A percentile compares a stretch with the other conserved stretches of the same genome.
phyloP scores from a whole-genome alignment of 2,113 vertebrate species.

The Piprites chloris region DNA sequence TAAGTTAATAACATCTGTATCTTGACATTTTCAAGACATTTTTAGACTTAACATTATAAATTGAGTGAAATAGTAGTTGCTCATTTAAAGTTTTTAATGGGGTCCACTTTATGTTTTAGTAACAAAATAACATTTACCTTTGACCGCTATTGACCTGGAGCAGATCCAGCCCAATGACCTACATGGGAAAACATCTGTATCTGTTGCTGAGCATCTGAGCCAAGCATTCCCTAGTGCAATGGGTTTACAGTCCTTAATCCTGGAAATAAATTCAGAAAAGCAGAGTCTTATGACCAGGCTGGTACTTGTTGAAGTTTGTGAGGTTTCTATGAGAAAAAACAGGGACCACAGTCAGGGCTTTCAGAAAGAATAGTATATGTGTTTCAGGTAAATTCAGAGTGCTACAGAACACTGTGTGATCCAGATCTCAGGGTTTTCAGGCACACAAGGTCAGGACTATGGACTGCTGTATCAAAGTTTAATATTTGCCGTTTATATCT shows the following conservation, averaged over 20 bases:
- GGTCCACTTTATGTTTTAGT: neutral
- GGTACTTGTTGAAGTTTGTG: neutral
- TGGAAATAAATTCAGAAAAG: conserved; percentile 2
- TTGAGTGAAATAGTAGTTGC: neutral
- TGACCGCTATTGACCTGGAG: neutral
- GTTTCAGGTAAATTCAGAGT: neutral
- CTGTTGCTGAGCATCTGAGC: neutral
- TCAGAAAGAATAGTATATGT: neutral
- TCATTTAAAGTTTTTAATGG: neutral
- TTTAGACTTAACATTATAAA: neutral
- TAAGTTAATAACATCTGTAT: neutral
- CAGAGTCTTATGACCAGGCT: neutral
- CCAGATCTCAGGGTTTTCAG: neutral
- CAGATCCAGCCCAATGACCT: neutral
- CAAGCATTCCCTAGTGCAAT: neutral
- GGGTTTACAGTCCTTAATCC: conserved; percentile 11
- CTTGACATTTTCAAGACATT: neutral
- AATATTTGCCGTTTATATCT: neutral
- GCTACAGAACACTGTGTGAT: neutral
- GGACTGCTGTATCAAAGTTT: neutral
- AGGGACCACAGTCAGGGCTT: neutral
- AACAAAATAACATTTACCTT: neutral
- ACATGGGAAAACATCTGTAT: neutral
- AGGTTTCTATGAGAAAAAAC: neutral
- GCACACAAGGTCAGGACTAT: neutral